phyloP scores from a whole-genome alignment of 2,888 invertebrate species.

The Psylliodes chrysocephalus region DNA sequence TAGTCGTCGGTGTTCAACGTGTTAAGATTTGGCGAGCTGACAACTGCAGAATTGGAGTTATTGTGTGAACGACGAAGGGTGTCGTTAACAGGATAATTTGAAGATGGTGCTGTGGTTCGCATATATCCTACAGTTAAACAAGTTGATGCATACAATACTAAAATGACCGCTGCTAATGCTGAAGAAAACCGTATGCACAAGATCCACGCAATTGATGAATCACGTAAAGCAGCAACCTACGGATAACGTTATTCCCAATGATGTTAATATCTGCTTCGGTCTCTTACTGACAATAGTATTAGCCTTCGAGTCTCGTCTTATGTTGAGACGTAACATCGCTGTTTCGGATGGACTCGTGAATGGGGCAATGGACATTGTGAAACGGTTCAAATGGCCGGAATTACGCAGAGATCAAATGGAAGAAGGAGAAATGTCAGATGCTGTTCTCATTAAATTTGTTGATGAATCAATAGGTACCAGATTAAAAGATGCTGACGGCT shows the following conservation, averaged over 20 bases:
- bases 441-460: neutral
- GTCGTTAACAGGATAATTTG: neutral
- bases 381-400: neutral
- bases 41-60: neutral
- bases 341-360: neutral
- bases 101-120: neutral
- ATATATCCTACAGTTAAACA: neutral
- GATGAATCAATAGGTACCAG: neutral
- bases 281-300: neutral
- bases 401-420: neutral
- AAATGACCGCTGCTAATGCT: no score
- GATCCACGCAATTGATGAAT: no score
- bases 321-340: neutral
- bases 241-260: neutral
- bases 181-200: no score
- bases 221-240: neutral
- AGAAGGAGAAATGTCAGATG: neutral
- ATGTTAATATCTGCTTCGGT: neutral
- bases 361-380: neutral
- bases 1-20: no score
- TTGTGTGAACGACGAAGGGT: neutral
- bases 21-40: slow-evolving; percentile 28
- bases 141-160: neutral
- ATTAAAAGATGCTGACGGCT: neutral
- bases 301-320: neutral